Conservation (phyloP, 2,113 vertebrate genomes). For the Hemichromis elongatus region DNA sequence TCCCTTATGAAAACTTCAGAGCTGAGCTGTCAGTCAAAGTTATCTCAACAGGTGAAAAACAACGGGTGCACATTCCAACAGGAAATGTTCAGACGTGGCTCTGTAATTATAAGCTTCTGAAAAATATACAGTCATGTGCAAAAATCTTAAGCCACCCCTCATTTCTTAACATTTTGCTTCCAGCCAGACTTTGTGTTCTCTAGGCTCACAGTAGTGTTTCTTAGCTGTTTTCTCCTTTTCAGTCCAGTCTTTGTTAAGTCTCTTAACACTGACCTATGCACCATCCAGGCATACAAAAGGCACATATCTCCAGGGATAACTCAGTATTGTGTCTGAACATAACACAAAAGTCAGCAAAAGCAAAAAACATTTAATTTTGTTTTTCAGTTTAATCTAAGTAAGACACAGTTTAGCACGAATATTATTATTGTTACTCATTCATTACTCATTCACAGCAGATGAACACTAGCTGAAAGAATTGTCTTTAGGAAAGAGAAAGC, state of each 20-base stretch:
- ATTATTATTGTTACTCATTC: not conserved
- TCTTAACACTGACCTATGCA: not conserved
- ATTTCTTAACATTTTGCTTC: not conserved
- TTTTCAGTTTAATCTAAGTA: not conserved
- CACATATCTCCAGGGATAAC: not conserved
- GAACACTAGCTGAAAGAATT: no score
- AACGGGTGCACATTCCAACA: not conserved
- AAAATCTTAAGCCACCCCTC: not conserved
- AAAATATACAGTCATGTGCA: not conserved
- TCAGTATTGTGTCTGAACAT: not conserved
- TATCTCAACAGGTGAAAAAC: not conserved
- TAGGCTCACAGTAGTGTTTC: not conserved
- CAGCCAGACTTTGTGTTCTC: not conserved
- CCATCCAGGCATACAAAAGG: not conserved
- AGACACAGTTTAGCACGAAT: not conserved
- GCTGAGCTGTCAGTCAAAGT: not conserved
- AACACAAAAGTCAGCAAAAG: not conserved
- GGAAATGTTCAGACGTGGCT: not conserved
- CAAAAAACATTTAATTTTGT: not conserved
- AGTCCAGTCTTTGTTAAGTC: not conserved
- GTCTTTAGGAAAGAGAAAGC: no score
- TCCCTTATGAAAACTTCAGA: not conserved
- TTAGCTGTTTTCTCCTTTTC: not conserved
- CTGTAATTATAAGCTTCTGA: not conserved
- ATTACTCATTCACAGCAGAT: no score